phyloP scores from a whole-genome alignment of 35 echinoderm and acorn worm species.

The Acanthaster planci region DNA sequence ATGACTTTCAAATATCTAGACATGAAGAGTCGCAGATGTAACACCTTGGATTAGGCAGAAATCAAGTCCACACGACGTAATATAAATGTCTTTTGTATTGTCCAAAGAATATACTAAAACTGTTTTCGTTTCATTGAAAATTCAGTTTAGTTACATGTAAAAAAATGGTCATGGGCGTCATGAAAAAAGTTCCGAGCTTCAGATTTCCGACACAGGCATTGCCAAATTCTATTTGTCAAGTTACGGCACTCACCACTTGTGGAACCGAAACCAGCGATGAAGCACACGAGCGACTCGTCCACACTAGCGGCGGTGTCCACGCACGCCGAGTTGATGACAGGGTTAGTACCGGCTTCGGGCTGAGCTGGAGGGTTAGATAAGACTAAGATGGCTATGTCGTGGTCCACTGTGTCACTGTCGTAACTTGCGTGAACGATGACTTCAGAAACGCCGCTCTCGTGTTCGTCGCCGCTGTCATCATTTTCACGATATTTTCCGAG shows the following conservation, averaged over 20 bases:
- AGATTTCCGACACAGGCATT: neutral
- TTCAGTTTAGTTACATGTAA: neutral
- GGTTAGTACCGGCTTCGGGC: neutral
- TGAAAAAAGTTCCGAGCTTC: neutral
- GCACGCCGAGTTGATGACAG: neutral
- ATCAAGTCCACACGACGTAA: neutral
- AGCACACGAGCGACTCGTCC: neutral
- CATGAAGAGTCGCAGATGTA: neutral
- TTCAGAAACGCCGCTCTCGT: slow-evolving; percentile 7
- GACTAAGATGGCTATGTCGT: slow-evolving; percentile 39
- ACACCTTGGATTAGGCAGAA: neutral
- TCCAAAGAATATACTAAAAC: no score
- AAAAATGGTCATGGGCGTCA: neutral
- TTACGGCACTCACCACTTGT: neutral
- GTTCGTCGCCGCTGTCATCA: neutral
- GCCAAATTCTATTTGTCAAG: neutral
- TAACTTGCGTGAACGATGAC: slow-evolving; percentile 36
- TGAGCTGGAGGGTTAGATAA: neutral
- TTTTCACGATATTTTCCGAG: neutral
- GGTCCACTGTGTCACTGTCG: neutral
- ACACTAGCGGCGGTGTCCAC: neutral
- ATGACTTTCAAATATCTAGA: no score
- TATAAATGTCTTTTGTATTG: neutral
- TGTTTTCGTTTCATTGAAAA: no score
- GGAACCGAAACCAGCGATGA: slow-evolving; percentile 5